Evolutionary conservation across 2,888 invertebrate genomes (phyloP), one percentile per base, ranked within the genome.

Genomic region (Pasiphila rectangulata): DNA sequence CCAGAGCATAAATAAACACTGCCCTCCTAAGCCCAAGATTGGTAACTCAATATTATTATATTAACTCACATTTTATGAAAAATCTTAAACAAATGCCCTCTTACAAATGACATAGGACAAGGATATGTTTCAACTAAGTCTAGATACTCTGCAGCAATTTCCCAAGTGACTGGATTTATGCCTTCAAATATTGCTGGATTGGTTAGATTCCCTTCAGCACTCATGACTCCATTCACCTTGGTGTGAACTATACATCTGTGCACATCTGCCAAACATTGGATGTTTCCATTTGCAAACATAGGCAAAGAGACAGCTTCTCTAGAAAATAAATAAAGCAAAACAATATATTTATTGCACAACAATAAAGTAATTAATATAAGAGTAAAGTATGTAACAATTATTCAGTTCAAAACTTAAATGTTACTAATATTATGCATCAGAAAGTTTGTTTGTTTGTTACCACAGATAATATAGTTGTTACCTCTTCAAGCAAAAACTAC

Each of bases 221-320:
- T 93, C 97, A 97, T 97, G 0, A 97, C 94, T 25, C 95, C 96
- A 70, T 94, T 90, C 2, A 94, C 98, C 17, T 94, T 94, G 0
- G 98, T 99, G 65, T 92, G 94, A 44, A 92, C 86, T 38, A 99
- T 80, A 76, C 99, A 99, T 54, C 93, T 90, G 45, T 94, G 85
- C 1, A 96, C 93, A 90, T 99, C 99, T 67, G 94, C 93, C 61
- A 96, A 77, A 65, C 94, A 95, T 77, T 98, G 97, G 60, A 99
- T 96, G 74, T 99, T 99, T 9, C 99, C 99, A 89, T 99, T 99
- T 16, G 98, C 98, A 75, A 99, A 93, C 69, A 99, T 96, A 7
- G 99, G 99, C 67, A 99, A 94, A 52, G 92, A 93, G 15, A 99
- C 92, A 47, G 93, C 93, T 60, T 96, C 91, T 67, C 96, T 97